Percentiles rank a stretch among this genome's conserved stretches.
Evolutionary conservation across 2,113 vertebrate species (phyloP).

Genomic region (Pachycephala philippinensis): DNA sequence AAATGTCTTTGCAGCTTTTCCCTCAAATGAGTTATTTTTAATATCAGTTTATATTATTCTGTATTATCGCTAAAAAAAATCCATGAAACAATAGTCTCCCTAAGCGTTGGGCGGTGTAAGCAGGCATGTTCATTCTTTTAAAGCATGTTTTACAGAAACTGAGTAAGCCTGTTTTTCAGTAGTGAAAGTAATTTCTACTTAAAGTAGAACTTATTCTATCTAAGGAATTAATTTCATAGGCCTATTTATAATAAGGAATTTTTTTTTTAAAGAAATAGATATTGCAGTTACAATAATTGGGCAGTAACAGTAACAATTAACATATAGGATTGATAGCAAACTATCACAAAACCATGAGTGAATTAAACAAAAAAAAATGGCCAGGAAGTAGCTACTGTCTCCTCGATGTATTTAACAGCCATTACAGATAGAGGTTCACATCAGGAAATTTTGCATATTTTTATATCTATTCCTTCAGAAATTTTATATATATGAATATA

Average conservation of each 20-base stretch:
- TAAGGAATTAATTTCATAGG: neutral
- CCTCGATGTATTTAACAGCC: too few species aligned
- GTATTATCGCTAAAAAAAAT: neutral
- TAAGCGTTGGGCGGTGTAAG: neutral
- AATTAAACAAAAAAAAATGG: neutral
- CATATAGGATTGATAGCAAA: neutral
- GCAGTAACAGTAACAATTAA: neutral
- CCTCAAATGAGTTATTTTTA: neutral
- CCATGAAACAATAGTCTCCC: neutral
- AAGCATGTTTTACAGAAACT: neutral
- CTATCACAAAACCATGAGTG: neutral
- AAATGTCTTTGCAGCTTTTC: neutral
- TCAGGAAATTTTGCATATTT: neutral
- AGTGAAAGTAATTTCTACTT: neutral
- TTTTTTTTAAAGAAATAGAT: neutral
- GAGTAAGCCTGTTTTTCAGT: neutral
- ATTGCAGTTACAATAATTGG: neutral
- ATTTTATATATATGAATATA: neutral
- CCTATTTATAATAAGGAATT: neutral
- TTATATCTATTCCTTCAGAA: neutral
- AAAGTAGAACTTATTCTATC: neutral
- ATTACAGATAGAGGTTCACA: neutral
- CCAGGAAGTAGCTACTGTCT: neutral
- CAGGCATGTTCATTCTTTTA: neutral
- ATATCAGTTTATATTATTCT: neutral